A percentile compares a stretch with the other conserved stretches of the same genome.
These are phyloP conservation scores for Mythimna albipuncta DNA, from an alignment of 2,888 invertebrate genomes.

Conservation along the genomic window DNA sequence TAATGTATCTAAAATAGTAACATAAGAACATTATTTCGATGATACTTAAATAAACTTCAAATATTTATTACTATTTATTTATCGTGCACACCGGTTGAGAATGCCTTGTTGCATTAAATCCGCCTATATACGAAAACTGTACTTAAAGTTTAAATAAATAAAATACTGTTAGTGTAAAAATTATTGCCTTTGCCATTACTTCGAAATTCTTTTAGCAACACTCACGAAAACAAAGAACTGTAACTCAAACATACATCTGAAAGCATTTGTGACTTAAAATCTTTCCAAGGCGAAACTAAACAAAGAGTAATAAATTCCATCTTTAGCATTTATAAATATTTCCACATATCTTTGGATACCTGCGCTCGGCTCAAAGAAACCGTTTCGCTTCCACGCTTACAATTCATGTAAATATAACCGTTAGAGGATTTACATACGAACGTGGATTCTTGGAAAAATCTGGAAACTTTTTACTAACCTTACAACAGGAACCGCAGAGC, in stretches of 20 bases:
- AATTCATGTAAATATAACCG: conserved; percentile 51
- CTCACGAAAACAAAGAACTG: not conserved
- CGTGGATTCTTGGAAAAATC: conserved; percentile 42
- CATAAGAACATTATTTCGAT: too few species aligned
- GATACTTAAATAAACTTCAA: too few species aligned
- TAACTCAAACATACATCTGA: not conserved
- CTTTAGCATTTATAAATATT: conserved; percentile 58
- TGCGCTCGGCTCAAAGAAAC: conserved; percentile 47
- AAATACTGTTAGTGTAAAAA: too few species aligned
- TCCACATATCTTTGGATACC: conserved; percentile 33
- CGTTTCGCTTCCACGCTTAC: conserved; percentile 37
- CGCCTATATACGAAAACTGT: too few species aligned
- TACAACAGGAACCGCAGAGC: conserved; percentile 7
- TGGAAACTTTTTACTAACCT: conserved; percentile 44
- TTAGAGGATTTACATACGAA: conserved; percentile 47
- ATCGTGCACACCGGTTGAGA: too few species aligned
- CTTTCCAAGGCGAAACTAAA: conserved; percentile 23
- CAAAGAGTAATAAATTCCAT: conserved; percentile 53
- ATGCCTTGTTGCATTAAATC: too few species aligned
- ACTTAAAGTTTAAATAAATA: too few species aligned
- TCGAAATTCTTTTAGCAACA: not conserved
- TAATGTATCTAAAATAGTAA: too few species aligned
- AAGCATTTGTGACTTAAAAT: conserved; percentile 38
- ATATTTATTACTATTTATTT: too few species aligned
- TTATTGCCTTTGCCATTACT: not conserved